These are phyloP conservation scores for Toxotes jaculatrix DNA, from an alignment of 2,113 vertebrate genomes.

Conservation along the genomic window DNA sequence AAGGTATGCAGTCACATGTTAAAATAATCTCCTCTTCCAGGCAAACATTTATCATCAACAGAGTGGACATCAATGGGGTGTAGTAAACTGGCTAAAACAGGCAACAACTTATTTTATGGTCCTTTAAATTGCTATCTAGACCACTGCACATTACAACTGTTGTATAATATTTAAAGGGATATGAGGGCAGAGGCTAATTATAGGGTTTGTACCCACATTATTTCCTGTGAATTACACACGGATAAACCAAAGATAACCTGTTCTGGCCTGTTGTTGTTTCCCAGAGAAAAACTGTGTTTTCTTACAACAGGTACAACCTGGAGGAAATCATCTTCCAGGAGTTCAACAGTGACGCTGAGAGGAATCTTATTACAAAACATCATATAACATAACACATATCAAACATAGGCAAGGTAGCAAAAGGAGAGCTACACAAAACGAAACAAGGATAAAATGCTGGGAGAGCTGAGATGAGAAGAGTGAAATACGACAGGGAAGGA, in stretches of 20 bases:
- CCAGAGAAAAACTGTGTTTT: neutral
- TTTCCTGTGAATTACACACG: conserved; percentile 2
- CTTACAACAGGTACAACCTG: neutral
- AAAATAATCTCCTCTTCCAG: neutral
- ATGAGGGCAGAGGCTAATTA: neutral
- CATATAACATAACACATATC: too few relatives aligned
- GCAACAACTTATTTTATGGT: neutral
- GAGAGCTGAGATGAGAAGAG: conserved; percentile 44
- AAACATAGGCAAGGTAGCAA: conserved; percentile 16
- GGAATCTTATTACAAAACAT: neutral
- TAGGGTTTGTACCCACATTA: neutral
- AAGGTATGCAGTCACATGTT: neutral
- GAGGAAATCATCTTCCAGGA: neutral
- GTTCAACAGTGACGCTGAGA: neutral
- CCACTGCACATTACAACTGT: neutral
- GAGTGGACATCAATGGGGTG: too few relatives aligned
- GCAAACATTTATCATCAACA: neutral
- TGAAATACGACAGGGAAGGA: conserved; percentile 56
- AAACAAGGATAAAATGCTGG: conserved; percentile 27
- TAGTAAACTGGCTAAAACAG: neutral
- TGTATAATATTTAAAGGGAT: neutral
- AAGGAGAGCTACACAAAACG: conserved; percentile 25
- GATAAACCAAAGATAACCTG: neutral
- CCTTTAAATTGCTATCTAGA: neutral
- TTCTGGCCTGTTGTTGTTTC: neutral